These are phyloP conservation scores for Pogonophryne albipinna DNA, from an alignment of 2,797 vertebrate genomes.

Conservation along the genomic window DNA sequence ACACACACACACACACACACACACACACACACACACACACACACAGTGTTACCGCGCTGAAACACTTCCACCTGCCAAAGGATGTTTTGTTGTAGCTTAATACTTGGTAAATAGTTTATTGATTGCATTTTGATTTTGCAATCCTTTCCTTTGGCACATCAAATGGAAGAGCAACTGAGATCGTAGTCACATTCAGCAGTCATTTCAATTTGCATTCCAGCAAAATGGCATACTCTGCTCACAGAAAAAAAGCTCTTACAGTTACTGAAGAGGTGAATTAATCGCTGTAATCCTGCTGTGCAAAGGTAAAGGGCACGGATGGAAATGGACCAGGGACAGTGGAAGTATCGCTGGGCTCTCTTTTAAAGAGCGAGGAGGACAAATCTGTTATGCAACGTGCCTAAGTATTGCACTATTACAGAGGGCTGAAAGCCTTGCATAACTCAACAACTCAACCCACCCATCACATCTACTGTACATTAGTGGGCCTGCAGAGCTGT, in stretches of 20 bases:
- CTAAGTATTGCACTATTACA: conserved; percentile 69
- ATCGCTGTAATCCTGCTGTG: conserved; percentile 42
- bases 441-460: conserved; percentile 81
- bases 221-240: conserved; percentile 38
- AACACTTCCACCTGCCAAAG: background rate
- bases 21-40: no score
- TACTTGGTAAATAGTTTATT: conserved; percentile 8
- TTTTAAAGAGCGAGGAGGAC: conserved; percentile 58
- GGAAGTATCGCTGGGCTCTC: conserved; percentile 63
- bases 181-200: conserved; percentile 35
- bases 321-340: conserved; percentile 69
- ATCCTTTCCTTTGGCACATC: background rate
- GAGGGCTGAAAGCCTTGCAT: conserved; percentile 80
- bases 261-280: conserved; percentile 69
- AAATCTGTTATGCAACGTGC: conserved; percentile 73
- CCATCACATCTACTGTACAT: conserved; percentile 79
- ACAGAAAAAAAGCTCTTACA: conserved; percentile 42
- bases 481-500: conserved; percentile 71
- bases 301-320: conserved; percentile 61
- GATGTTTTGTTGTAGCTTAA: background rate
- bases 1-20: no score
- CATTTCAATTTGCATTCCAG: conserved; percentile 45
- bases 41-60: background rate
- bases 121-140: conserved; percentile 25
- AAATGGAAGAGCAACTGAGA: conserved; percentile 24